Evolutionary conservation across 2,797 vertebrate species (phyloP), one percentile per base, ranked within the genome.

Genomic region (Periparus ater): DNA sequence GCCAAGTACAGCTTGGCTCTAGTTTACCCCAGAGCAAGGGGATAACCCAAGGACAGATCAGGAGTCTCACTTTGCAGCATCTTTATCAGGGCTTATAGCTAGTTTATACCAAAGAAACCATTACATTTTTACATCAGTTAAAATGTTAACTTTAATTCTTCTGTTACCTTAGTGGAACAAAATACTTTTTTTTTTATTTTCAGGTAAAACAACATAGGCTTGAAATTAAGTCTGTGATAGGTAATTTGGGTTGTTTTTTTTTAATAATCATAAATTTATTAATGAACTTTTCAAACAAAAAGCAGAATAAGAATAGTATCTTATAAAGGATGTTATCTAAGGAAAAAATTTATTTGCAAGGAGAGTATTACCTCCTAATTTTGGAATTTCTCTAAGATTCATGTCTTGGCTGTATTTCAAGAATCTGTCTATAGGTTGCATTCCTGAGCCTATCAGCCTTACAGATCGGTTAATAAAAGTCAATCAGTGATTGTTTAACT

Each of bases 391-490:
- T 97, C 68, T 95, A 92, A 97, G 96, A 96, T 98, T 98, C 97
- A 96, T 97, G 54, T 96, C 97, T 98, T 98, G 97, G 98, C 97
- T 96, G 86, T 70, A 76, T 96, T 96, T 97, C 96, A 97, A 97
- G 97, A 96, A 96, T 85, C 97, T 98, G 98, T 98, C 98, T 98
- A 96, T 98, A 98, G 97, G 63, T 92, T 79, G 94, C 97, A 97
- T 98, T 98, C 97, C 97, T 96, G 95, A 97, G 97, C 97, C 96
- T 97, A 98, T 98, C 98, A 97, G 97, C 94, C 97, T 97, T 98
- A 98, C 96, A 98, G 98, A 98, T 98, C 97, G 58, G 95, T 98
- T 98, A 98, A 98, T 98, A 98, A 98, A 98, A 98, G 97, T 98
- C 97, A 97, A 97, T 98, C 97, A 96, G 90, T 95, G 91, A 96